These are phyloP conservation scores for Myotis davidii DNA, from an alignment of 2,113 vertebrate species.

Conservation along the genomic window DNA sequence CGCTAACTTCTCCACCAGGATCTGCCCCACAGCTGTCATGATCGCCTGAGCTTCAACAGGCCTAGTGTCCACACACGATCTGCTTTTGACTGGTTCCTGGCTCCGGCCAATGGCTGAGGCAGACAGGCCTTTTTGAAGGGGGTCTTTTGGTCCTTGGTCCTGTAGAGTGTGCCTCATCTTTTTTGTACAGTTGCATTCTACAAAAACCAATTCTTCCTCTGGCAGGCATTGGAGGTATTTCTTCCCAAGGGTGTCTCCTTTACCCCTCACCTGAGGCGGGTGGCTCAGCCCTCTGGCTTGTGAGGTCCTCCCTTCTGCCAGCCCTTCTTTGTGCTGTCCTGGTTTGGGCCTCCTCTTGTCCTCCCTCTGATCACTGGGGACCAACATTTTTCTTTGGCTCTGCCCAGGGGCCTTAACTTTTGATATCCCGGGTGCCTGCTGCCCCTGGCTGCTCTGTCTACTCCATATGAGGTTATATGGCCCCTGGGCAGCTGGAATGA, in stretches of 20 bases:
- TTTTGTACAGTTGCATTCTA: not conserved
- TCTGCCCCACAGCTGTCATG: not conserved
- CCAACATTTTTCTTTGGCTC: not conserved
- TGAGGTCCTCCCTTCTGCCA: not conserved
- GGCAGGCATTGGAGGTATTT: not conserved
- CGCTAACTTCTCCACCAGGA: not conserved
- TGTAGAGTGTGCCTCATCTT: not conserved
- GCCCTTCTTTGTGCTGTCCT: not conserved
- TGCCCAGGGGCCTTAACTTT: not conserved
- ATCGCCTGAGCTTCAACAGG: rapidly evolving
- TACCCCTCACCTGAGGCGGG: not conserved
- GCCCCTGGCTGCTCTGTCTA: not conserved
- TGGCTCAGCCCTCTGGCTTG: not conserved
- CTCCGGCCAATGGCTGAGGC: not conserved
- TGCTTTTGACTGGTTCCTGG: too few species aligned
- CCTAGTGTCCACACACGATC: rapidly evolving
- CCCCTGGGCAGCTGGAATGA: rapidly evolving
- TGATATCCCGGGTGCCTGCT: not conserved
- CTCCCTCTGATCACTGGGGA: not conserved
- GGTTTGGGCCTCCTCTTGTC: rapidly evolving
- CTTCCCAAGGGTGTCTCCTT: not conserved
- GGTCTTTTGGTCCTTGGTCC: not conserved
- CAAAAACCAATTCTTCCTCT: not conserved
- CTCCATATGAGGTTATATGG: rapidly evolving
- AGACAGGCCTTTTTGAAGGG: not conserved